phyloP scores from a whole-genome alignment of 2,113 vertebrate genomes.

The Sarotherodon lohbergeri region DNA sequence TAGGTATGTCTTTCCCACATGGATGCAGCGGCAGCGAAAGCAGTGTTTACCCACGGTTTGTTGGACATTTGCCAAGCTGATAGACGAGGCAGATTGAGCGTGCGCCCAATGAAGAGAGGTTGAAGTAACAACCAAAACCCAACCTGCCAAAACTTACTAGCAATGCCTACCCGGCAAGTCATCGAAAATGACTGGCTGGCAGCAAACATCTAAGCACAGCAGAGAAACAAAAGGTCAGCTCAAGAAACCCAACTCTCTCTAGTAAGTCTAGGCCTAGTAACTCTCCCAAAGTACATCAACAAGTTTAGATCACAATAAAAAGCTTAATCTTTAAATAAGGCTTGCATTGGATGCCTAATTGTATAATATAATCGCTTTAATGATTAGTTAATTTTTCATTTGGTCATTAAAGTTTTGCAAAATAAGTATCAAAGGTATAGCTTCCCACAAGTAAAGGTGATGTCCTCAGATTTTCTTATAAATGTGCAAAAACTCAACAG shows the following conservation, averaged over 20 bases:
- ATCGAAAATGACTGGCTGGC: conserved; percentile 22
- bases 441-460: not conserved
- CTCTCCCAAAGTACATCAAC: not conserved
- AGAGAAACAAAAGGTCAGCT: conserved; percentile 21
- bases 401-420: not conserved
- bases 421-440: not conserved
- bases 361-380: not conserved
- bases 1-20: conserved; percentile 27
- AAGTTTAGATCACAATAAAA: not conserved
- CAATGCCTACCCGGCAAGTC: conserved; percentile 4
- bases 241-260: not conserved
- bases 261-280: not conserved
- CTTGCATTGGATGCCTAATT: not conserved
- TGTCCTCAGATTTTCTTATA: not conserved
- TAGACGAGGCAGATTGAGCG: conserved; percentile 26
- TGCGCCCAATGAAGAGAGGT: conserved; percentile 7
- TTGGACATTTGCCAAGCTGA: conserved; percentile 48
- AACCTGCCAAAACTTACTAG: conserved; percentile 36
- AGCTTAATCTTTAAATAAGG: not conserved
- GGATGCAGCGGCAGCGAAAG: conserved; percentile 7
- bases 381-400: not conserved
- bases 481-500: not conserved
- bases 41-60: conserved; percentile 17
- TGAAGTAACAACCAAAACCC: conserved; percentile 46
- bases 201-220: conserved; percentile 15